Percentiles rank a stretch among this genome's conserved stretches.
Evolutionary conservation across 2,888 invertebrate genomes (phyloP).

Genomic region (Blomia tropicalis): DNA sequence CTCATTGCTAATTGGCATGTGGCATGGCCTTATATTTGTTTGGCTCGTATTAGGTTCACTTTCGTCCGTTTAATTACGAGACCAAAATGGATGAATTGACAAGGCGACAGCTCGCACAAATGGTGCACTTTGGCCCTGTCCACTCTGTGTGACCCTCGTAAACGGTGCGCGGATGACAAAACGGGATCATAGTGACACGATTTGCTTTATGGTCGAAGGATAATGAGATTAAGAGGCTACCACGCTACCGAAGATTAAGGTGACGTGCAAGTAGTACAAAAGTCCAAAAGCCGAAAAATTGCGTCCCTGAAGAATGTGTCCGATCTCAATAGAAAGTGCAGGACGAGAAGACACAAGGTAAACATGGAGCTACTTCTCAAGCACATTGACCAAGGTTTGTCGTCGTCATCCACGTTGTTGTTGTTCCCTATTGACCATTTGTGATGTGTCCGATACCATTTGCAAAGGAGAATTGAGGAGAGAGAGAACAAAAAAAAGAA

Average conservation of each 20-base stretch:
- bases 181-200: no score
- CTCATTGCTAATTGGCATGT: no score
- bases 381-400: no score
- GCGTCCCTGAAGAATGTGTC: background rate
- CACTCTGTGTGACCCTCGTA: background rate
- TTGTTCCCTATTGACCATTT: no score
- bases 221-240: constrained; percentile 12
- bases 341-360: background rate
- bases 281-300: background rate
- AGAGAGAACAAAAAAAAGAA: background rate
- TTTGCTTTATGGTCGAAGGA: constrained; percentile 3
- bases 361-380: background rate
- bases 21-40: no score
- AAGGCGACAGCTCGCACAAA: constrained; percentile 6
- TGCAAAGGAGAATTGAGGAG: background rate
- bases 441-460: no score
- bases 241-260: constrained; percentile 13
- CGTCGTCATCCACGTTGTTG: no score
- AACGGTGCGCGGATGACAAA: constrained; percentile 12
- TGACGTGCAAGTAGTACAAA: background rate
- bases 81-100: background rate
- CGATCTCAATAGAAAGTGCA: background rate
- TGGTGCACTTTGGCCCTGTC: constrained; percentile 14
- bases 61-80: no score
- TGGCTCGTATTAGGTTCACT: no score